Percentiles rank a stretch among this genome's conserved stretches.
Evolutionary conservation across 2,888 invertebrate species (phyloP).

Genomic region (Deroplatys truncata): DNA sequence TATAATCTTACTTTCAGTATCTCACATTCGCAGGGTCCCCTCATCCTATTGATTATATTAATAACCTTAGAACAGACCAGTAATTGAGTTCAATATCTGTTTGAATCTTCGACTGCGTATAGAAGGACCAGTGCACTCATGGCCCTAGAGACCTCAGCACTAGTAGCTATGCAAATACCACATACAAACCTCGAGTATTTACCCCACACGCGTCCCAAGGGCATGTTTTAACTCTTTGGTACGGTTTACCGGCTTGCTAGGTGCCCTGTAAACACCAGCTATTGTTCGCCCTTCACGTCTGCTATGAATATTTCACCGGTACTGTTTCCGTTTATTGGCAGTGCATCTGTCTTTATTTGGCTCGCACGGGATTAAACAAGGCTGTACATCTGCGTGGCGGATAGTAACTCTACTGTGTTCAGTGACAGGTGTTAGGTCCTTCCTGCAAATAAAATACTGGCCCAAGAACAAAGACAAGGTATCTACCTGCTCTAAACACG

Average conservation of each 20-base stretch:
- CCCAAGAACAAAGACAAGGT: no score
- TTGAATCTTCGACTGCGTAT: no score
- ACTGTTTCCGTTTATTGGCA: neutral
- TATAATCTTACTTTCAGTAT: no score
- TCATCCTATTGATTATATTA: no score
- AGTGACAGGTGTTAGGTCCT: neutral
- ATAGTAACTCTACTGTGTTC: neutral
- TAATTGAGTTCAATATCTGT: no score
- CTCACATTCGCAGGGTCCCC: no score
- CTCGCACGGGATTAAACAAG: neutral
- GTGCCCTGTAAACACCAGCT: neutral
- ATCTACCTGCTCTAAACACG: no score
- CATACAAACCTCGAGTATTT: neutral
- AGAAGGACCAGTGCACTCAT: no score
- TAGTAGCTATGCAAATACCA: neutral
- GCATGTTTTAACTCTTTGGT: neutral
- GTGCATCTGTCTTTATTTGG: neutral
- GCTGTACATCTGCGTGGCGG: neutral
- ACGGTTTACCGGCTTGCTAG: neutral
- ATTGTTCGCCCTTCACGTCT: neutral
- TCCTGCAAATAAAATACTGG: neutral
- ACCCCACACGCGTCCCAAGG: neutral
- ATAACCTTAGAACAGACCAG: no score
- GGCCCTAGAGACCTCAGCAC: no score
- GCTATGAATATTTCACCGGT: conserved; percentile 10